These are phyloP conservation scores for Temnothorax nylanderi DNA, from an alignment of 1,140 invertebrate species.

Conservation along the genomic window DNA sequence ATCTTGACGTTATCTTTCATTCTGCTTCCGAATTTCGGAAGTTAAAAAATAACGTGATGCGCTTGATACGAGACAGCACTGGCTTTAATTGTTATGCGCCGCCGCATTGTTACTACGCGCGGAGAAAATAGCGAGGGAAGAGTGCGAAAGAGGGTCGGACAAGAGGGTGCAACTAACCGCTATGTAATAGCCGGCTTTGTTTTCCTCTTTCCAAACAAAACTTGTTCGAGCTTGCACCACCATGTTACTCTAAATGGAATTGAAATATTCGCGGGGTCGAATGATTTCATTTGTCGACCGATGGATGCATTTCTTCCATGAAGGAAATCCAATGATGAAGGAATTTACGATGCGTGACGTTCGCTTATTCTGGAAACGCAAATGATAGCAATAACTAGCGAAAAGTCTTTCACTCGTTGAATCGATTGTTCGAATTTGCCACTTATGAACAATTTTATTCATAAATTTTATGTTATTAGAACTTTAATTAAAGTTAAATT, in stretches of 20 bases:
- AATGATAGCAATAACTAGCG: constrained; percentile 45
- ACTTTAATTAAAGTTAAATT: not conserved
- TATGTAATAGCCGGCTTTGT: constrained; percentile 52
- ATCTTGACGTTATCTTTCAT: not conserved
- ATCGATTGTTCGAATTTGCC: not conserved
- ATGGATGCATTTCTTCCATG: constrained; percentile 15
- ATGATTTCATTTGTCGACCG: constrained; percentile 59
- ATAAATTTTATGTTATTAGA: not conserved
- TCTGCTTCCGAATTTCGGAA: not conserved
- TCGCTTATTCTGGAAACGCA: constrained; percentile 60
- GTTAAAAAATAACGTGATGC: not conserved
- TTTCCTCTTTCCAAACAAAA: constrained; percentile 6
- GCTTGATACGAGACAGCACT: not conserved
- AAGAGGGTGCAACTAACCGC: constrained; percentile 41
- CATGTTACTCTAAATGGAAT: constrained; percentile 37
- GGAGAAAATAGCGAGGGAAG: not conserved
- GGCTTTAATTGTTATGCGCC: constrained; percentile 39
- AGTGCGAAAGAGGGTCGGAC: constrained; percentile 7
- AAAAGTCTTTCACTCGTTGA: not conserved
- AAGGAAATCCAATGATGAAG: not conserved
- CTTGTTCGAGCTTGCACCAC: constrained; percentile 14
- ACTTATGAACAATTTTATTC: not conserved
- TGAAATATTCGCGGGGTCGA: constrained; percentile 39
- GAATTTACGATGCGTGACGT: constrained; percentile 65
- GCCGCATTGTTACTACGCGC: not conserved